Percentiles rank a stretch among this genome's conserved stretches.
Evolutionary conservation across 2,797 vertebrate species (phyloP).

Genomic region (Notamacropus eugenii): DNA sequence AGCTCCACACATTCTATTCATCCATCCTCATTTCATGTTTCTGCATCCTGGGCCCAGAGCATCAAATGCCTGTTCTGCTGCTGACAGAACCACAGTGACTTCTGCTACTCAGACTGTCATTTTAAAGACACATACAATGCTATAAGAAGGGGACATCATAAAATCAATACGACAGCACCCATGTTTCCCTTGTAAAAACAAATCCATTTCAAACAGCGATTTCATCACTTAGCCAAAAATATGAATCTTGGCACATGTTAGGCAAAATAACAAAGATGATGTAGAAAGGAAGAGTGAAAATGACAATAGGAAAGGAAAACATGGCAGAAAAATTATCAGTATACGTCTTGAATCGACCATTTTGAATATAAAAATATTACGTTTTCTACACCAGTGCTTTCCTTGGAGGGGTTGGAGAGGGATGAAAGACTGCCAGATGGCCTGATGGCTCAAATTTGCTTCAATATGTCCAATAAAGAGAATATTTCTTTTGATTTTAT

Average conservation of each 20-base stretch:
- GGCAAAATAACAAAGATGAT: conserved; percentile 38
- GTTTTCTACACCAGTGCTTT: conserved; percentile 38
- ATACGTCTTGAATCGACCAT: conserved; percentile 44
- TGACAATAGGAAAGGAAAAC: conserved; percentile 14
- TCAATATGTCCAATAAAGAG: conserved; percentile 4
- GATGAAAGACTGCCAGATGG: background rate
- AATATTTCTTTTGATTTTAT: conserved; percentile 34
- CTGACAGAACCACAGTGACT: background rate
- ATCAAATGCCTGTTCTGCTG: rapidly evolving
- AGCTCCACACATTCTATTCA: background rate
- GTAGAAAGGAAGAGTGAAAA: conserved; percentile 27
- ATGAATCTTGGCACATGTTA: conserved; percentile 49
- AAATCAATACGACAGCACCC: conserved; percentile 16
- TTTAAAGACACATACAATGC: conserved; percentile 11
- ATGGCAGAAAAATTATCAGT: conserved; percentile 53
- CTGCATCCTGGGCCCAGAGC: background rate
- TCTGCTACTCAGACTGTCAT: background rate
- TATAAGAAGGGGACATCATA: background rate
- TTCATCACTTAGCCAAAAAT: conserved; percentile 26
- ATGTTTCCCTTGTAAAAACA: background rate
- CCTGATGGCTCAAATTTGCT: conserved; percentile 39
- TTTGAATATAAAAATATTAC: conserved; percentile 39
- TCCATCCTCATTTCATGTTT: background rate
- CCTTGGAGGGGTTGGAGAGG: background rate
- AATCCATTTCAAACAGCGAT: conserved; percentile 21